A percentile compares a stretch with the other conserved stretches of the same genome.
Conservation (phyloP, 2,797 vertebrate species). For the Hyperoplus lanceolatus region DNA sequence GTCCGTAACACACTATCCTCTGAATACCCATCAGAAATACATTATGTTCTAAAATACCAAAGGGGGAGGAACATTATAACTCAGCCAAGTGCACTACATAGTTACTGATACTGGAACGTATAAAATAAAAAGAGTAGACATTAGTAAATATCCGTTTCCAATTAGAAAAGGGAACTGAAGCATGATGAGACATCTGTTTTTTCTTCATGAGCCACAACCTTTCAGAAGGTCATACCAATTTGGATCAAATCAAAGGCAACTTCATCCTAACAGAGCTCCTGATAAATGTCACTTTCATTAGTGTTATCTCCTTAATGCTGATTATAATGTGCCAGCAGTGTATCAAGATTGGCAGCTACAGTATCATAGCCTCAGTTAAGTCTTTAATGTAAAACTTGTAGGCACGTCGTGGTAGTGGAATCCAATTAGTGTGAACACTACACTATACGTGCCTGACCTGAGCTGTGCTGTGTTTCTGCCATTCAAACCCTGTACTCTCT, state of each 20-base stretch:
- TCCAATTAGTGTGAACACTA: constrained; percentile 31
- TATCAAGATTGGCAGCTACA: constrained; percentile 20
- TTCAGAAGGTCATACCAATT: constrained; percentile 51
- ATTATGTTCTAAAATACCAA: neutral
- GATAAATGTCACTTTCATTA: constrained; percentile 65
- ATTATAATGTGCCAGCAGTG: constrained; percentile 46
- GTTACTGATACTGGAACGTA: neutral
- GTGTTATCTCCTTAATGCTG: constrained; percentile 28
- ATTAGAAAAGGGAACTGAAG: neutral
- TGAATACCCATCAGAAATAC: neutral
- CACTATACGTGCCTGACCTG: constrained; percentile 17
- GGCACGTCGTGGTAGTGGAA: neutral
- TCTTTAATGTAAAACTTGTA: constrained; percentile 34
- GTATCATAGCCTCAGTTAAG: constrained; percentile 4
- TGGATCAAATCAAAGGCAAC: constrained; percentile 19
- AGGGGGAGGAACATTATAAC: neutral
- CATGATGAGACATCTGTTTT: constrained; percentile 10
- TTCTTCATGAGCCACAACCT: constrained; percentile 10
- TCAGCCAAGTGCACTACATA: neutral
- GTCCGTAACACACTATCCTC: neutral
- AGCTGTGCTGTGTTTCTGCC: constrained; percentile 12
- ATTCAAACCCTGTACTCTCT: neutral
- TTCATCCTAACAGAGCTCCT: constrained; percentile 12
- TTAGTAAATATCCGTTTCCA: neutral
- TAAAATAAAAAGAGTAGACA: neutral